These are phyloP conservation scores for Strigops habroptila DNA, from an alignment of 2,113 vertebrate species.

Conservation along the genomic window DNA sequence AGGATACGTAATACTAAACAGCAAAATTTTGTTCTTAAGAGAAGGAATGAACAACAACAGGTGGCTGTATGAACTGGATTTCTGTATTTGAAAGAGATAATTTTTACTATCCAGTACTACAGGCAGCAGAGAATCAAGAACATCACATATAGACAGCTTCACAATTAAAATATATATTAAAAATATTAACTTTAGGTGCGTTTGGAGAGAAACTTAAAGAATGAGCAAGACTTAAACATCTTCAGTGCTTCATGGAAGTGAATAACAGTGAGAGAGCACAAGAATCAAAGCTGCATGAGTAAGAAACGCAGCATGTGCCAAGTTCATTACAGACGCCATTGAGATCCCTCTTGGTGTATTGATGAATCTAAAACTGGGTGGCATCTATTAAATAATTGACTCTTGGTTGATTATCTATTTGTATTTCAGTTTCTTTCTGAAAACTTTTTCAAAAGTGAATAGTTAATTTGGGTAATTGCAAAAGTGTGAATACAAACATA, in stretches of 20 bases:
- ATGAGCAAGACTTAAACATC: not conserved
- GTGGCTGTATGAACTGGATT: not conserved
- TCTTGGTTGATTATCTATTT: slow-evolving; percentile 33
- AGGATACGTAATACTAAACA: not conserved
- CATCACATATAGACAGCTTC: not conserved
- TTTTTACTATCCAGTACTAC: not conserved
- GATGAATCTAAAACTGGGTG: slow-evolving; percentile 28
- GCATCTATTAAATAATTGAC: slow-evolving; percentile 58
- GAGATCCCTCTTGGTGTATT: slow-evolving; percentile 33
- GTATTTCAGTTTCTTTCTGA: not conserved
- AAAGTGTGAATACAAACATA: not conserved
- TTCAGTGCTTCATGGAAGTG: slow-evolving; percentile 15
- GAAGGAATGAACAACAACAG: not conserved
- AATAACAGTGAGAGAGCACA: slow-evolving; percentile 25
- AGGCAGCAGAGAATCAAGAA: not conserved
- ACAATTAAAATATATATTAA: not conserved
- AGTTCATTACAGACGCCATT: slow-evolving; percentile 57
- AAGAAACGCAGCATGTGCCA: slow-evolving; percentile 7
- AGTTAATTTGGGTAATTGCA: not conserved
- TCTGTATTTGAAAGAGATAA: not conserved
- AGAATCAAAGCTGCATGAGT: slow-evolving; percentile 42
- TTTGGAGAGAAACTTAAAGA: slow-evolving; percentile 9
- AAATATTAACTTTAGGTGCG: not conserved
- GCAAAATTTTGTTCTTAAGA: not conserved
- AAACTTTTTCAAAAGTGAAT: not conserved